Evolutionary conservation across 2,113 vertebrate genomes (phyloP), one percentile per base, ranked within the genome.

Genomic region (Oncorhynchus keta): DNA sequence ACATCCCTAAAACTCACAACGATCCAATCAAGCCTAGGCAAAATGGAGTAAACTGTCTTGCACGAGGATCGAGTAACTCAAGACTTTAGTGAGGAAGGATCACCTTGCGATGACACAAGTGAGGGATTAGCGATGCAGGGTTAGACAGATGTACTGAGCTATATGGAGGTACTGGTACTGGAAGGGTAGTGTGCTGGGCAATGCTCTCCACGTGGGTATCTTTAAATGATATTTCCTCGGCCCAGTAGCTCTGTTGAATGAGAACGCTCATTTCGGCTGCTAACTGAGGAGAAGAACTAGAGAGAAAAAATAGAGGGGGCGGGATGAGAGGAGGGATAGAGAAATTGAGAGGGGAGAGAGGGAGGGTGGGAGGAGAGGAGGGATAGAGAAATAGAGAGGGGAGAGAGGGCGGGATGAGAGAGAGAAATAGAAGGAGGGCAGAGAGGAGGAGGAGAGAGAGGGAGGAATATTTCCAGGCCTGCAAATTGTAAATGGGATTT

Each of bases 401-500:
- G n/a, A 39, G 35, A 39, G 35, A 51, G 49, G 74, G 72, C 77
- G 65, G 76, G 11, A 32, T 79, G 69, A 68, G 73, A 22, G 55
- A 68, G 51, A 78, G 26, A 0, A 55, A 64, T 9, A 22, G 20
- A 64, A 11, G 4, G 61, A 24, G 61, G n/a, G 7, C 5, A 5
- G 72, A 32, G 72, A 79, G 59, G 76, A 51, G 49, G 3, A 51
- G 20, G 39, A 82, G 75, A 28, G 74, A 74, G 69, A 76, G 74
- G 65, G 73, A 76, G 67, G 68, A 12, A 73, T 55, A 73, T 87
- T 84, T 84, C 61, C 76, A 62, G 32, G 48, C 12, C 73, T 79
- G 80, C 80, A 83, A 81, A 80, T 76, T 83, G 77, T 83, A 89
- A 89, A 90, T 89, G 84, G 86, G 84, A 89, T 88, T 84, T 82